Percentiles rank a stretch among this genome's conserved stretches.
These are phyloP conservation scores for Manis crassicaudata DNA, from an alignment of 2,797 vertebrate species.

Conservation along the genomic window DNA sequence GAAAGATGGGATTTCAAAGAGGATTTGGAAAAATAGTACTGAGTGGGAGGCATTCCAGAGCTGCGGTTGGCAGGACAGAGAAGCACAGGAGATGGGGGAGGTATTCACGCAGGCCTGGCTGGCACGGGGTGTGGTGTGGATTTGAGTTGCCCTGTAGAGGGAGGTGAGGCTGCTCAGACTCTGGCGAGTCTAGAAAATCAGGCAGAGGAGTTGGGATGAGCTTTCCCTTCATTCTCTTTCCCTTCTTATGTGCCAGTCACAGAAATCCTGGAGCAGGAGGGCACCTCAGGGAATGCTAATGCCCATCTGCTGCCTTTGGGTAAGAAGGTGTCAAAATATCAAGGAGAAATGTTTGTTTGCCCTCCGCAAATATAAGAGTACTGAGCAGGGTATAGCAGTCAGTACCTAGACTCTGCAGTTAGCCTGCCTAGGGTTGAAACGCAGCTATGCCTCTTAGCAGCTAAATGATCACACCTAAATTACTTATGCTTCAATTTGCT, in stretches of 20 bases:
- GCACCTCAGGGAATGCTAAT: neutral
- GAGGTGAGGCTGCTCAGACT: neutral
- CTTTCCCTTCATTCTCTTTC: neutral
- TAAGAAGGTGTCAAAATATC: neutral
- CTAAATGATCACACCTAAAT: neutral
- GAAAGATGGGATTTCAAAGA: neutral
- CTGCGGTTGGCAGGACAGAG: neutral
- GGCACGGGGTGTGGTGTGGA: neutral
- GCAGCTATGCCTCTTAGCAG: neutral
- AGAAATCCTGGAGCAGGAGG: neutral
- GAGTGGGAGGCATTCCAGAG: neutral
- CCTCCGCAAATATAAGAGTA: neutral
- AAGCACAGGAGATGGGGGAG: neutral
- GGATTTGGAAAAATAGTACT: neutral
- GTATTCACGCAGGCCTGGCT: neutral
- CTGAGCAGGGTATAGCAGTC: neutral
- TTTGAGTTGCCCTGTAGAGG: neutral
- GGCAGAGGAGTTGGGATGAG: neutral
- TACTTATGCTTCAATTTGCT: neutral
- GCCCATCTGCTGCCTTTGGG: neutral
- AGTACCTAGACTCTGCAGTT: neutral
- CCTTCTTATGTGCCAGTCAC: neutral
- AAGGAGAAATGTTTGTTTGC: neutral
- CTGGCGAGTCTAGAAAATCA: neutral
- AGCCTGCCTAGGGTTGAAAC: neutral